Percentiles rank a stretch among this genome's conserved stretches.
phyloP scores from a whole-genome alignment of 2,888 invertebrate species.

The Ichneumoninae sp. region DNA sequence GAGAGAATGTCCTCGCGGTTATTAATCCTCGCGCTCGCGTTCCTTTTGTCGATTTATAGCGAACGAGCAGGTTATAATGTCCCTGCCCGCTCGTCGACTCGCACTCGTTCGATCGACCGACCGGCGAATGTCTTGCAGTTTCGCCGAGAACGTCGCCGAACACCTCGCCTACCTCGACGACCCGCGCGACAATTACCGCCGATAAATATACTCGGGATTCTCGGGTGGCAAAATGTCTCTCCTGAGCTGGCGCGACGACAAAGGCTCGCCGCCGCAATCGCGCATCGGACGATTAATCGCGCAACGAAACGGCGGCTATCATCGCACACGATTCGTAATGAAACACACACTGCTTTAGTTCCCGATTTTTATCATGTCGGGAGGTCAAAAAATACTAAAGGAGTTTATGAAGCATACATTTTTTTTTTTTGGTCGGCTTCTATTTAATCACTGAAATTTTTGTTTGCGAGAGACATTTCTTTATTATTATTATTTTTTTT shows the following conservation, averaged over 20 bases:
- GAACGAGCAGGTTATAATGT: background rate
- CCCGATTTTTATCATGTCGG: background rate
- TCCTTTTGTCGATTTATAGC: background rate
- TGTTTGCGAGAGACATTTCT: too few species aligned
- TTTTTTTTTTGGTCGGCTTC: background rate
- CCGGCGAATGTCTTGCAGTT: background rate
- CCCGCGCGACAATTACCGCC: too few species aligned
- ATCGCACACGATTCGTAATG: constrained; percentile 39
- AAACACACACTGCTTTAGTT: background rate
- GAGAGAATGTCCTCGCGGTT: background rate
- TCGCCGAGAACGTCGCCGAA: background rate
- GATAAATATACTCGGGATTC: too few species aligned
- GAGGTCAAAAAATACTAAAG: background rate
- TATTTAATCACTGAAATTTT: too few species aligned
- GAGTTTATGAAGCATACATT: background rate
- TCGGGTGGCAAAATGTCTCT: constrained; percentile 25
- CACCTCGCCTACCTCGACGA: background rate
- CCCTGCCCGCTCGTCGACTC: background rate
- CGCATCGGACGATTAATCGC: constrained; percentile 56
- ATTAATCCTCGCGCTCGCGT: background rate
- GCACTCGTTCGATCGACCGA: background rate
- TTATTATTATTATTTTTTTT: background rate
- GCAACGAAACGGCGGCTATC: constrained; percentile 43
- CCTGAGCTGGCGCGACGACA: constrained; percentile 52
- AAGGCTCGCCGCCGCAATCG: constrained; percentile 55